A percentile compares a stretch with the other conserved stretches of the same genome.
Conservation (phyloP, 2,113 vertebrate genomes). For the Centropristis striata region DNA sequence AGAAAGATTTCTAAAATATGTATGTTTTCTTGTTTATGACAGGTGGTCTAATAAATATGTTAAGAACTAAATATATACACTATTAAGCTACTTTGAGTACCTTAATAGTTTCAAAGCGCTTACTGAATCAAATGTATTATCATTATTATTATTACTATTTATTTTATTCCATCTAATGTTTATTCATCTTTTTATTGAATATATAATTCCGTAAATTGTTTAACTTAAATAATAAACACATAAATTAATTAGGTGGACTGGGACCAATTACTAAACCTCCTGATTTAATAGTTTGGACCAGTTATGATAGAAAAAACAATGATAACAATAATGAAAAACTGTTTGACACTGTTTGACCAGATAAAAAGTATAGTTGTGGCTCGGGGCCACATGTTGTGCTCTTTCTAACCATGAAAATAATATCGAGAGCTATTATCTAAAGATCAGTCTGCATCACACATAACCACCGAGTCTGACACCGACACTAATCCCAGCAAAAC, state of each 20-base stretch:
- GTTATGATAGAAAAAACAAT: background rate
- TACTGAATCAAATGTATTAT: too few species aligned
- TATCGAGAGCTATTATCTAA: slow-evolving; percentile 3
- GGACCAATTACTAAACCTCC: background rate
- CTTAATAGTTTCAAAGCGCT: too few species aligned
- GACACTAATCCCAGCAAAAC: slow-evolving; percentile 19
- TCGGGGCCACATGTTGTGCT: background rate
- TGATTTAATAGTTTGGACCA: background rate
- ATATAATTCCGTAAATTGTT: background rate
- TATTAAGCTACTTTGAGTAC: too few species aligned
- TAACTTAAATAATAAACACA: background rate
- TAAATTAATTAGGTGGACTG: background rate
- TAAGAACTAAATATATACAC: too few species aligned
- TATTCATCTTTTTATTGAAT: background rate
- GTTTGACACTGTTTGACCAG: background rate
- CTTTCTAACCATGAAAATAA: slow-evolving; percentile 1
- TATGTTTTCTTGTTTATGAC: too few species aligned
- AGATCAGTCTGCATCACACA: slow-evolving; percentile 18
- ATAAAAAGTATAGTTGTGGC: background rate
- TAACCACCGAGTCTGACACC: background rate
- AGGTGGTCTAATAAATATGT: too few species aligned
- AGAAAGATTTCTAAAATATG: too few species aligned
- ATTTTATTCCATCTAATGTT: too few species aligned
- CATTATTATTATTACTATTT: too few species aligned
- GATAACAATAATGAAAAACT: background rate